Percentiles rank a stretch among this genome's conserved stretches.
Evolutionary conservation across 2,888 invertebrate species (phyloP).

Genomic region (Noctua janthina): DNA sequence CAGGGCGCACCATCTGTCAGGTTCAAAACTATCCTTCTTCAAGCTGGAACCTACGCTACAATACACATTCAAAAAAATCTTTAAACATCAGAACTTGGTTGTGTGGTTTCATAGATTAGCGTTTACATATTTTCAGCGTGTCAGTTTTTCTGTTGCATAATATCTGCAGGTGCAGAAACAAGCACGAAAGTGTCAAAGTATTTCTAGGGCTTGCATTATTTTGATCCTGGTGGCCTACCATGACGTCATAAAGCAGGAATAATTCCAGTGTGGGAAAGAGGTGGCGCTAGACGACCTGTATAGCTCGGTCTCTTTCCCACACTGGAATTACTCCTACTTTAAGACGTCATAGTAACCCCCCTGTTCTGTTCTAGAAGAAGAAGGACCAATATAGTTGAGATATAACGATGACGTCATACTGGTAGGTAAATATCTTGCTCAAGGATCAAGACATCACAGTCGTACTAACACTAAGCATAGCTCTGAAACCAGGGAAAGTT

Average conservation of each 20-base stretch:
- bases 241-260: too few species aligned
- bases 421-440: neutral
- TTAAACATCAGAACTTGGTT: neutral
- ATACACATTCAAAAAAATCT: neutral
- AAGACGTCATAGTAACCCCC: too few species aligned
- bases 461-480: slow-evolving; percentile 59
- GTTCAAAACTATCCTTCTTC: too few species aligned
- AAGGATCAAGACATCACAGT: slow-evolving; percentile 71
- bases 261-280: too few species aligned
- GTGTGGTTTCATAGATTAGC: neutral
- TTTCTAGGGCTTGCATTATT: neutral
- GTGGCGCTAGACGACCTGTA: too few species aligned
- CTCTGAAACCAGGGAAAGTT: slow-evolving; percentile 86
- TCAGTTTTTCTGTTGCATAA: neutral
- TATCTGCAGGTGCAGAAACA: neutral
- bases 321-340: too few species aligned
- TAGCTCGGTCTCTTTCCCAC: too few species aligned
- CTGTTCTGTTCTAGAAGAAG: neutral
- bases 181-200: neutral
- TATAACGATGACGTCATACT: slow-evolving; percentile 25
- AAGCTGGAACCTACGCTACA: neutral
- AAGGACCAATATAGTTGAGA: neutral
- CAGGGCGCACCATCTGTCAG: neutral
- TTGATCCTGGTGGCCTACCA: neutral
- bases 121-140: too few species aligned